Evolutionary conservation across 2,888 invertebrate species (phyloP), one percentile per base, ranked within the genome.

Genomic region (Epirrhoe alternata): DNA sequence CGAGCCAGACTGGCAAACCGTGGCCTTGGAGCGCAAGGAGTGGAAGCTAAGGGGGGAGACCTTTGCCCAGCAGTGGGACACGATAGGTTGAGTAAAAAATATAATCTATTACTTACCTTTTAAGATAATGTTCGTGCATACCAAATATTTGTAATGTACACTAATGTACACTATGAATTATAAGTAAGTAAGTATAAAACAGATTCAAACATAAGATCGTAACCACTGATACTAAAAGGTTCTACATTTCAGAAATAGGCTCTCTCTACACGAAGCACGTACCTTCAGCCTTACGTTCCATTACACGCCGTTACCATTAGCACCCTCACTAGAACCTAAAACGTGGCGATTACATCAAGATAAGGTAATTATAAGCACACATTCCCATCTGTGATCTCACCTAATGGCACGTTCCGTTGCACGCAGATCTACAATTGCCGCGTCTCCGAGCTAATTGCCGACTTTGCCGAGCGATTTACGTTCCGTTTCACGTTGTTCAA

Each of bases 361-460:
- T 24, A 16, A 24, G 38, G 61, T 30, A 56, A 62, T 56, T 50
- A 62, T 49, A 38, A 60, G 38, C 42, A 42, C n/a, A 31, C 38
- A 24, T 52, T 50, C 1, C 63, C 68, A 66, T 59, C 61, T 69
- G 67, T 57, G 64, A 62, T 64, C 54, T 60, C 30, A 64, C 72
- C 59, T 77, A 80, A 76, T 78, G 74, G 72, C 74, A 80, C 75
- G 73, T 80, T 78, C 69, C 69, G 69, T 73, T 73, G 75, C 75
- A 78, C 74, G 72, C 77, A 83, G 85, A 84, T 86, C 77, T 54
- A 65, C 80, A 82, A 84, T 83, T 76, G 78, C 71, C 77, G 73
- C 77, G 76, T 78, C 82, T 80, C 74, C 74, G 70, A 76, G 84
- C 84, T 87, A 89, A 87, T 87, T 86, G 85, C 83, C 71, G 75